These are phyloP conservation scores for Nomada ruficornis DNA, from an alignment of 2,888 invertebrate species.

Conservation along the genomic window DNA sequence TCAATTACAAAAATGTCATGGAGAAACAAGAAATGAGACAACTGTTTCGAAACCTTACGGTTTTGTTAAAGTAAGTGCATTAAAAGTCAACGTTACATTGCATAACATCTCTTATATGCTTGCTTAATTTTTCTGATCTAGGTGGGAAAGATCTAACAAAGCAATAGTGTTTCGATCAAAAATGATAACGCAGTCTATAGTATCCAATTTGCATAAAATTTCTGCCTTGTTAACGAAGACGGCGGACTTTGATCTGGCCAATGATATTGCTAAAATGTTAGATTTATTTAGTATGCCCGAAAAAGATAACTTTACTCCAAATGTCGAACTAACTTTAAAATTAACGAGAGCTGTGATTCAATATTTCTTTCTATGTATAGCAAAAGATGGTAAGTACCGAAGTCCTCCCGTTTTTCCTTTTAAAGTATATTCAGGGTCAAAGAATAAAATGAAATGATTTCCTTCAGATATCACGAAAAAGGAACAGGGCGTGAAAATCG, in stretches of 20 bases:
- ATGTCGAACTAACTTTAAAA: constrained; percentile 89
- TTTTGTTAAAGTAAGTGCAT: constrained; percentile 80
- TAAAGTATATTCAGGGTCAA: too few relatives aligned
- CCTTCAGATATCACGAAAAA: constrained; percentile 87
- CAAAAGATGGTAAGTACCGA: constrained; percentile 86
- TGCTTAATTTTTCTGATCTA: constrained; percentile 73
- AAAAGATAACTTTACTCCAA: constrained; percentile 86
- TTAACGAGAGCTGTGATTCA: constrained; percentile 89
- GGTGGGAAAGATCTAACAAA: constrained; percentile 88
- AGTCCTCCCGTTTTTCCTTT: background rate
- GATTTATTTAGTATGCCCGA: constrained; percentile 88
- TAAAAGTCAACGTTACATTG: background rate
- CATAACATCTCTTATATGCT: background rate
- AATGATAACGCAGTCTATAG: constrained; percentile 84
- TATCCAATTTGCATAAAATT: constrained; percentile 84
- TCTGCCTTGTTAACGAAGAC: constrained; percentile 83
- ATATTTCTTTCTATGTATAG: constrained; percentile 91
- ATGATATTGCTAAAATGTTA: constrained; percentile 87
- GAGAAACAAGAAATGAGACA: constrained; percentile 82
- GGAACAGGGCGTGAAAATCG: constrained; percentile 88
- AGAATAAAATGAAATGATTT: background rate
- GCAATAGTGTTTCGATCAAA: constrained; percentile 83
- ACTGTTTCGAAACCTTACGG: constrained; percentile 85
- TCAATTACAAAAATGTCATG: constrained; percentile 72
- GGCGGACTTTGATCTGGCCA: constrained; percentile 82